Percentiles rank a stretch among this genome's conserved stretches.
phyloP scores from a whole-genome alignment of 2,113 vertebrate genomes.

The Redunca redunca region DNA sequence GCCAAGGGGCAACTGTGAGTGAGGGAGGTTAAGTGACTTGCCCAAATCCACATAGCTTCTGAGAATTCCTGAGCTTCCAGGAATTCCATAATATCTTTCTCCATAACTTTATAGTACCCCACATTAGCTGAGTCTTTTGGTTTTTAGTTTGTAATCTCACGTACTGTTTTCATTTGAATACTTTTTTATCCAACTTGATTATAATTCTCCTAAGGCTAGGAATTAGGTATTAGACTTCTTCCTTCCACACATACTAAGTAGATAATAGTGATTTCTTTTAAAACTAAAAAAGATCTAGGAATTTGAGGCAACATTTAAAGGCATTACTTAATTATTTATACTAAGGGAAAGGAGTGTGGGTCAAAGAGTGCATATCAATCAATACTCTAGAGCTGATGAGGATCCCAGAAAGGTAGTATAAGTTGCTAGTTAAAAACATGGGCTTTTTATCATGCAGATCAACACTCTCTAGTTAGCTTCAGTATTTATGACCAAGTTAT shows the following conservation, averaged over 20 bases:
- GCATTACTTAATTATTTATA: neutral
- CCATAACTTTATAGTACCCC: neutral
- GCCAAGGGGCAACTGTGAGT: fast-evolving
- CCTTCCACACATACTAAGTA: neutral
- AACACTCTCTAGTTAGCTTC: neutral
- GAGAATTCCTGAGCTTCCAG: neutral
- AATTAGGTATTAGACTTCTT: neutral
- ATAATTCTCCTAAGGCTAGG: neutral
- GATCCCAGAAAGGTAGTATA: neutral
- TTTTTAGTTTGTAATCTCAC: neutral
- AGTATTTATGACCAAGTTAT: neutral
- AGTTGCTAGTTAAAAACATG: neutral
- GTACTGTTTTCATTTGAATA: neutral
- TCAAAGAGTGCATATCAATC: neutral
- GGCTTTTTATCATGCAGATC: neutral
- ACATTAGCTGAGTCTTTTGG: neutral
- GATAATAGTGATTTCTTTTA: neutral
- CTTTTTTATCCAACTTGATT: neutral
- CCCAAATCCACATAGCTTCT: neutral
- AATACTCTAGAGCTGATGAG: neutral
- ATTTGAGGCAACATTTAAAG: neutral
- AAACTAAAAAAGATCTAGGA: neutral
- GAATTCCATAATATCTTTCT: neutral
- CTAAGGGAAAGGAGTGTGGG: neutral
- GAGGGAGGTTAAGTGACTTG: neutral